phyloP scores from a whole-genome alignment of 2,113 vertebrate species.

The human (Homo sapiens) region DNA sequence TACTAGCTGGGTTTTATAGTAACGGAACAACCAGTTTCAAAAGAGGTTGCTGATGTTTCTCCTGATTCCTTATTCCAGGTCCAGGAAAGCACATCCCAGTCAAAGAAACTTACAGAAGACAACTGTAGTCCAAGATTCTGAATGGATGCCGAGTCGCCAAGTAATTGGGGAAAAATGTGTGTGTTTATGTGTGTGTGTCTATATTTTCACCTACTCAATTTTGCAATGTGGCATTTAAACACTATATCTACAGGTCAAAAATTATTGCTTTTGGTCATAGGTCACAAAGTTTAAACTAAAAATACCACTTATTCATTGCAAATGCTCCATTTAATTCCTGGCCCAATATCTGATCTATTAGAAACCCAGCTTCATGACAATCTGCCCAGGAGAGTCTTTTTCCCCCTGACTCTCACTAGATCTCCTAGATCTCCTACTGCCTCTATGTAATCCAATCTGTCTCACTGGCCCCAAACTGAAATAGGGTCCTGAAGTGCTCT shows the following conservation, averaged over 20 bases:
- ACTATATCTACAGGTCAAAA: background rate
- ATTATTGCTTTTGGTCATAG: background rate
- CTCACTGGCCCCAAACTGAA: background rate
- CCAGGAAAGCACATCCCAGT: background rate
- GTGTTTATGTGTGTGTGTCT: background rate
- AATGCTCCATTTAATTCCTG: background rate
- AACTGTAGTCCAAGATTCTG: background rate
- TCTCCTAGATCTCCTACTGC: background rate
- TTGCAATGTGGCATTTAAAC: background rate
- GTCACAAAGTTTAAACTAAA: background rate
- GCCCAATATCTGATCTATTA: background rate
- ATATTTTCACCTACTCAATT: slow-evolving; percentile 1
- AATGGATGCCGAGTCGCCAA: background rate
- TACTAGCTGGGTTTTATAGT: background rate
- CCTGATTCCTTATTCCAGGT: background rate
- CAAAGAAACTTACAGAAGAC: background rate
- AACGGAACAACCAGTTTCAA: background rate
- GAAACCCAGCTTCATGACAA: background rate
- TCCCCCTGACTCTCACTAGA: background rate
- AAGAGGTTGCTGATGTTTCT: background rate
- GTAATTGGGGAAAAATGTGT: background rate
- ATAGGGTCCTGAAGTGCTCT: background rate
- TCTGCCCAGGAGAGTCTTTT: background rate
- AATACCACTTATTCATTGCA: background rate
- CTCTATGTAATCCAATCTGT: background rate